A percentile compares a stretch with the other conserved stretches of the same genome.
phyloP scores from a whole-genome alignment of 1,140 invertebrate genomes.

The Saccostrea glomerata region DNA sequence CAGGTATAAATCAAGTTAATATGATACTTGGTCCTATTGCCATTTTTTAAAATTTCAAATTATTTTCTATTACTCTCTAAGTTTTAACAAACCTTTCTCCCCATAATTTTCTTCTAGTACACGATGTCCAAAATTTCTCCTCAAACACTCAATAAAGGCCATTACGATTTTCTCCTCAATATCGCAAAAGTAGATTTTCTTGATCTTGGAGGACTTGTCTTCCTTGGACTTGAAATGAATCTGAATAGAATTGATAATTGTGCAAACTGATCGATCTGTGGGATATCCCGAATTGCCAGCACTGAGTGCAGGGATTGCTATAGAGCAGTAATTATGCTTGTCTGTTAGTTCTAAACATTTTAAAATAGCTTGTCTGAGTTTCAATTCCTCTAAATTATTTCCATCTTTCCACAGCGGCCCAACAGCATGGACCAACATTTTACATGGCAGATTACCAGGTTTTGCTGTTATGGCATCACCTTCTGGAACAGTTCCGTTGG shows the following conservation, averaged over 20 bases:
- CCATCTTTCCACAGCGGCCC: constrained; percentile 67
- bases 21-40: too few relatives aligned
- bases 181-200: constrained; percentile 54
- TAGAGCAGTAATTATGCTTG: constrained; percentile 44
- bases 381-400: constrained; percentile 48
- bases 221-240: constrained; percentile 47
- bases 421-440: constrained; percentile 68
- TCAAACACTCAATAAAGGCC: neutral
- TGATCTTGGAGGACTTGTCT: constrained; percentile 8
- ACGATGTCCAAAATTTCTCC: neutral
- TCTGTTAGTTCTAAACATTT: constrained; percentile 55
- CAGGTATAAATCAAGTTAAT: too few relatives aligned
- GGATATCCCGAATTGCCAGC: constrained; percentile 70
- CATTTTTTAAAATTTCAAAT: too few relatives aligned
- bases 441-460: constrained; percentile 62
- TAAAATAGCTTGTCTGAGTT: constrained; percentile 56
- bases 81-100: neutral
- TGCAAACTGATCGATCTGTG: constrained; percentile 42
- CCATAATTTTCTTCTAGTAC: neutral
- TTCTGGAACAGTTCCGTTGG: constrained; percentile 53
- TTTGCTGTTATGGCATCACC: constrained; percentile 57
- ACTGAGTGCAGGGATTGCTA: constrained; percentile 67
- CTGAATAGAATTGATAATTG: constrained; percentile 50
- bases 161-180: constrained; percentile 37
- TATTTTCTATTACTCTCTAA: too few relatives aligned